phyloP scores from a whole-genome alignment of 2,888 invertebrate species.

The Epinotia ramella region DNA sequence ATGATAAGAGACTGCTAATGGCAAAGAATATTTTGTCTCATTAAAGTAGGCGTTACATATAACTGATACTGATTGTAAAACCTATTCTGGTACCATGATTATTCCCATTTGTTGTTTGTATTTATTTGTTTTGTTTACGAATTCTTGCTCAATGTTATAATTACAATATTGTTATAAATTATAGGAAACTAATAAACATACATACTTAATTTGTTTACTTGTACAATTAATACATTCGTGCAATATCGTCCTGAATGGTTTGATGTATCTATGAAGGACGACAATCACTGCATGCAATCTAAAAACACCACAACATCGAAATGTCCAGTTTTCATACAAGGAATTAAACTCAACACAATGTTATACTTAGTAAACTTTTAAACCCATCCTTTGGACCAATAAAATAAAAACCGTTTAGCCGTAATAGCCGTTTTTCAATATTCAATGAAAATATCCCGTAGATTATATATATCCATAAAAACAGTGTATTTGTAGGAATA shows the following conservation, averaged over 20 bases:
- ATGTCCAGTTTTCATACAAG: background rate
- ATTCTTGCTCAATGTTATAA: conserved; percentile 8
- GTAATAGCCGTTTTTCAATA: too few species aligned
- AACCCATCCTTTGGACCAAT: too few species aligned
- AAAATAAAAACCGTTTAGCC: too few species aligned
- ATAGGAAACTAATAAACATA: background rate
- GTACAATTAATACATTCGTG: background rate
- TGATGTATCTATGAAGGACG: background rate
- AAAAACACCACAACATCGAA: conserved; percentile 12
- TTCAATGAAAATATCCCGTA: too few species aligned
- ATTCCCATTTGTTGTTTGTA: background rate
- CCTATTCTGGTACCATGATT: background rate
- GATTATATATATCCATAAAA: too few species aligned
- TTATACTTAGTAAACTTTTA: background rate
- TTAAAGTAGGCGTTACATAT: background rate
- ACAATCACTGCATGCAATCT: conserved; percentile 24
- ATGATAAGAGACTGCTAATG: too few species aligned
- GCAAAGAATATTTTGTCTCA: too few species aligned
- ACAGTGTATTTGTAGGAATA: too few species aligned
- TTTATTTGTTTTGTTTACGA: background rate
- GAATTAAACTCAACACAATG: background rate
- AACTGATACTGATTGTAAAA: conserved; percentile 4
- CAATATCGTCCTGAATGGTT: background rate
- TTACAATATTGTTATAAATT: background rate
- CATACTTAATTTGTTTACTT: conserved; percentile 1